Evolutionary conservation across 2,113 vertebrate genomes (phyloP).

Genomic region (Lasiurus cinereus): DNA sequence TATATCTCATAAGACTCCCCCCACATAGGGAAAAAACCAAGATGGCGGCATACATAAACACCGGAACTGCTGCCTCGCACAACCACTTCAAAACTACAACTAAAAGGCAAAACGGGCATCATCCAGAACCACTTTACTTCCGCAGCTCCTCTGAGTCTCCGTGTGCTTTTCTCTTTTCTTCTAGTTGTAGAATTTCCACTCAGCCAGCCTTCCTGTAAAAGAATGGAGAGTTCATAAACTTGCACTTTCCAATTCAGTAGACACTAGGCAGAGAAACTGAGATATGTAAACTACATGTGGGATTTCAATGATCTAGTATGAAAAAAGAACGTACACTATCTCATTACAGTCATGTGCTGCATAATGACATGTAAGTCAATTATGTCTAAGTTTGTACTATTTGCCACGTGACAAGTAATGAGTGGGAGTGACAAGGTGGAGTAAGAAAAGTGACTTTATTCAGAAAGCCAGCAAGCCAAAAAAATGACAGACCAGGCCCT

Average conservation of each 20-base stretch:
- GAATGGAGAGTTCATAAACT: neutral
- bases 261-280: neutral
- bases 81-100: too few species aligned
- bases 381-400: too few species aligned
- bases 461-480: neutral
- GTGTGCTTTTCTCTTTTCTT: too few species aligned
- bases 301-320: constrained; percentile 7
- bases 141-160: too few species aligned
- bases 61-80: too few species aligned
- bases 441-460: neutral
- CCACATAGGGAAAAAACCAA: too few species aligned
- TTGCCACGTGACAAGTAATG: neutral
- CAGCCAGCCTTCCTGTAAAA: neutral
- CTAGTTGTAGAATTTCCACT: too few species aligned
- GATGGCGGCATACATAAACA: too few species aligned
- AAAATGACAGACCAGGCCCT: neutral
- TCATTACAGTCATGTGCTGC: neutral
- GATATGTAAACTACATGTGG: neutral
- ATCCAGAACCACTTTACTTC: too few species aligned
- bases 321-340: neutral
- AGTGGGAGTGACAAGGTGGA: neutral
- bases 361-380: neutral
- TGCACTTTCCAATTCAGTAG: neutral
- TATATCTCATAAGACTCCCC: too few species aligned
- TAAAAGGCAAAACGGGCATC: too few species aligned